Percentiles rank a stretch among this genome's conserved stretches.
phyloP scores from a whole-genome alignment of 1,140 invertebrate species.

The Plodia interpunctella region DNA sequence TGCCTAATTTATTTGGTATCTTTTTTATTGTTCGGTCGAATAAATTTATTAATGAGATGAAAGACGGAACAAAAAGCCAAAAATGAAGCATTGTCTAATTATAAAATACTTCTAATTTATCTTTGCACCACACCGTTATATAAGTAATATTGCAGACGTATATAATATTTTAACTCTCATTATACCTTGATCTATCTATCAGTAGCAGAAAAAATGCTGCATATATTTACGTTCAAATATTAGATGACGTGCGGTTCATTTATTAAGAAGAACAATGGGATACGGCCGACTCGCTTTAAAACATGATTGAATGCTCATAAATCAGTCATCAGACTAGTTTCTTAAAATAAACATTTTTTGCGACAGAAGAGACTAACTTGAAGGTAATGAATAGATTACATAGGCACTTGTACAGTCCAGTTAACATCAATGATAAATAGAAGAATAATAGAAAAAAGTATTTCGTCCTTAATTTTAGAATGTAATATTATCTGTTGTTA shows the following conservation, averaged over 20 bases:
- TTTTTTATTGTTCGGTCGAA: no score
- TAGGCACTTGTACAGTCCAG: no score
- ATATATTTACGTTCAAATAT: not conserved
- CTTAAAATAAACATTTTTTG: not conserved
- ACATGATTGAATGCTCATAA: not conserved
- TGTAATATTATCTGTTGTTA: no score
- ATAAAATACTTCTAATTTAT: slow-evolving; percentile 16
- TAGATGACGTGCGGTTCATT: not conserved
- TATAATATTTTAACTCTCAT: slow-evolving; percentile 24
- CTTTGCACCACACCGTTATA: slow-evolving; percentile 17
- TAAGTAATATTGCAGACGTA: not conserved
- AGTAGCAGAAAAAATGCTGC: not conserved
- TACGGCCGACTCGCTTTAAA: not conserved
- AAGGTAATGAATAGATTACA: no score
- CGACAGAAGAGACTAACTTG: not conserved
- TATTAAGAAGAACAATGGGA: not conserved
- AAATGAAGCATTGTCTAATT: no score
- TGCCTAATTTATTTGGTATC: no score
- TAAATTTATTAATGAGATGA: no score
- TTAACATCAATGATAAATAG: no score
- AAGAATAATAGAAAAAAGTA: no score
- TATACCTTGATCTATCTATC: slow-evolving; percentile 10
- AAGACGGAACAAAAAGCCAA: no score
- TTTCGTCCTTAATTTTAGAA: no score
- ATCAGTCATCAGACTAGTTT: not conserved